Percentiles rank a stretch among this genome's conserved stretches.
Conservation (phyloP, 64 coral and sea anemone species). For the Pocillopora damicornis region DNA sequence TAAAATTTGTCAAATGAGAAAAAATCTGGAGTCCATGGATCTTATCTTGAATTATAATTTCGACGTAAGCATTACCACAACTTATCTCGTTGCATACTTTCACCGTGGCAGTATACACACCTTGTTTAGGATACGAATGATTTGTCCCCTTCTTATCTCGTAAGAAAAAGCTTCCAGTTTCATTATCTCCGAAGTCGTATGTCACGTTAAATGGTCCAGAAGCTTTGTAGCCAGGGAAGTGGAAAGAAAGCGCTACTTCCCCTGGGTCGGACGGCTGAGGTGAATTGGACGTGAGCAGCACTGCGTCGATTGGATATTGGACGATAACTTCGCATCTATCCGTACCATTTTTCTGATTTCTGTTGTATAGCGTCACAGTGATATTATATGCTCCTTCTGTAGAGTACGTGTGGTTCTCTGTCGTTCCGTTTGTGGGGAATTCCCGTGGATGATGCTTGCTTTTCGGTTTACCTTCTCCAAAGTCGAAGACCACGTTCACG, state of each 20-base stretch:
- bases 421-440: slow-evolving; percentile 23
- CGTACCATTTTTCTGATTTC: slow-evolving; percentile 11
- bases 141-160: not conserved
- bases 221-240: not conserved
- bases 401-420: slow-evolving; percentile 19
- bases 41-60: slow-evolving; percentile 31
- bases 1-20: not conserved
- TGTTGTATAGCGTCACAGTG: slow-evolving; percentile 30
- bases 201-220: not conserved
- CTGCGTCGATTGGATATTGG: slow-evolving; percentile 10
- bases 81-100: slow-evolving; percentile 43
- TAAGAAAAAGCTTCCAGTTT: not conserved
- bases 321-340: not conserved
- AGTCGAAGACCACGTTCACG: not conserved
- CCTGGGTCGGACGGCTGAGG: not conserved
- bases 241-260: not conserved
- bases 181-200: not conserved
- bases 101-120: slow-evolving; percentile 32
- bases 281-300: slow-evolving; percentile 26
- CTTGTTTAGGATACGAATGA: slow-evolving; percentile 13
- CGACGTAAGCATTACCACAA: not conserved
- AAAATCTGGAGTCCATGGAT: slow-evolving; percentile 1
- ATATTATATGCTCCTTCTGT: slow-evolving; percentile 33
- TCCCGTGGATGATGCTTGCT: not conserved
- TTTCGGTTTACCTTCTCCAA: slow-evolving; percentile 1